Evolutionary conservation across 1,140 invertebrate species (phyloP).

Genomic region (Drosophila busckii): DNA sequence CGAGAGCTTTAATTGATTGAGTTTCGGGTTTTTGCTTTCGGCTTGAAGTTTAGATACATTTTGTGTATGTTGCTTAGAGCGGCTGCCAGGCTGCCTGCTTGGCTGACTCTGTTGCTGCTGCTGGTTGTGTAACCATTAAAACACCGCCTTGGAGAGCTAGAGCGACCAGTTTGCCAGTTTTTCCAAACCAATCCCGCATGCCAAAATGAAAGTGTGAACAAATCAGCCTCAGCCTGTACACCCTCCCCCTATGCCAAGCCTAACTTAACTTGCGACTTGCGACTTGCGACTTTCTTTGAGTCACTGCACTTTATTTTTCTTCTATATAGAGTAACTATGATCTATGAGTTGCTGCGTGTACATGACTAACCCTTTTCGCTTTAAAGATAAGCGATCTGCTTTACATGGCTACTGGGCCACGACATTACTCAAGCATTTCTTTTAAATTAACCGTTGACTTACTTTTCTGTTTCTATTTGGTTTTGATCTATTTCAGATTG

Average conservation of each 20-base stretch:
- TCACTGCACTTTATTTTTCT: conserved; percentile 64
- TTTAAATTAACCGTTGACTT: conserved; percentile 14
- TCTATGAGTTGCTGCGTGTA: no score
- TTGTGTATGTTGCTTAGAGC: conserved; percentile 23
- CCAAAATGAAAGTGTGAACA: conserved; percentile 69
- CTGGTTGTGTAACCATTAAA: conserved; percentile 30
- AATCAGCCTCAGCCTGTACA: conserved; percentile 10
- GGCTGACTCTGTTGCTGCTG: conserved; percentile 10
- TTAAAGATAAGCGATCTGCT: conserved; percentile 37
- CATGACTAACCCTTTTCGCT: no score
- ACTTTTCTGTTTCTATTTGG: conserved; percentile 59
- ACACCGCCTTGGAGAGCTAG: neutral
- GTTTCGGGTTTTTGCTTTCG: no score
- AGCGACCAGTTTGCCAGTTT: conserved; percentile 24
- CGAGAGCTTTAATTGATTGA: conserved; percentile 36
- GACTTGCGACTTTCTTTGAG: conserved; percentile 50
- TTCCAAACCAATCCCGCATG: conserved; percentile 33
- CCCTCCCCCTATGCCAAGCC: no score
- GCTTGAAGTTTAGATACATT: no score
- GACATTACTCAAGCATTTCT: neutral
- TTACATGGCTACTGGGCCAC: conserved; percentile 27
- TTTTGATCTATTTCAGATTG: no score
- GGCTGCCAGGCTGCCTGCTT: conserved; percentile 7
- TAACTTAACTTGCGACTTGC: neutral
- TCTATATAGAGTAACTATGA: no score